Evolutionary conservation across 2,888 invertebrate genomes (phyloP).

Genomic region (Timandra comae): DNA sequence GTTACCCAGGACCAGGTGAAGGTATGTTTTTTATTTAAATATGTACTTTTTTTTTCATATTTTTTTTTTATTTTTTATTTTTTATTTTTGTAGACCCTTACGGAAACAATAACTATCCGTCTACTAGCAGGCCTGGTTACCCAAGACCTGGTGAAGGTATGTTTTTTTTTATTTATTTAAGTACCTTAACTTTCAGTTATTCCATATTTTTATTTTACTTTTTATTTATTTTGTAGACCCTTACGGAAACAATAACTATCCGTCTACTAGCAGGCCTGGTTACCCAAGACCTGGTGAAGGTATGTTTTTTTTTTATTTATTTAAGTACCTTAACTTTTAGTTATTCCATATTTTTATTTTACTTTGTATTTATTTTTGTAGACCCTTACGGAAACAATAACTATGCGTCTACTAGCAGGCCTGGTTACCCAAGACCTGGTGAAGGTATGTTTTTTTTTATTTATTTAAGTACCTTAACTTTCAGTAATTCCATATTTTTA

Average conservation of each 20-base stretch:
- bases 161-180: neutral
- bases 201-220: neutral
- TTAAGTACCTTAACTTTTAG: neutral
- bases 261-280: neutral
- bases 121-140: neutral
- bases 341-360: neutral
- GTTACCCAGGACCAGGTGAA: too few relatives aligned
- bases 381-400: conserved; percentile 1
- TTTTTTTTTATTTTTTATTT: neutral
- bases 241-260: neutral
- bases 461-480: too few relatives aligned
- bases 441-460: neutral
- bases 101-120: neutral
- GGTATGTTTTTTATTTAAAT: neutral
- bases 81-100: neutral
- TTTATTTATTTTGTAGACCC: neutral
- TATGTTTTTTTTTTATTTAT: neutral
- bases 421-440: neutral
- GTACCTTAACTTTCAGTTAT: neutral
- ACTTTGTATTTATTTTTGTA: neutral
- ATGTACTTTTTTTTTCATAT: neutral
- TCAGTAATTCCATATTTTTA: too few relatives aligned
- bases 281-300: neutral
- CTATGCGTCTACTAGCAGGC: neutral
- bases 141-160: too few relatives aligned